phyloP scores from a whole-genome alignment of 1,140 invertebrate genomes.

The Zaprionus ghesquierei region DNA sequence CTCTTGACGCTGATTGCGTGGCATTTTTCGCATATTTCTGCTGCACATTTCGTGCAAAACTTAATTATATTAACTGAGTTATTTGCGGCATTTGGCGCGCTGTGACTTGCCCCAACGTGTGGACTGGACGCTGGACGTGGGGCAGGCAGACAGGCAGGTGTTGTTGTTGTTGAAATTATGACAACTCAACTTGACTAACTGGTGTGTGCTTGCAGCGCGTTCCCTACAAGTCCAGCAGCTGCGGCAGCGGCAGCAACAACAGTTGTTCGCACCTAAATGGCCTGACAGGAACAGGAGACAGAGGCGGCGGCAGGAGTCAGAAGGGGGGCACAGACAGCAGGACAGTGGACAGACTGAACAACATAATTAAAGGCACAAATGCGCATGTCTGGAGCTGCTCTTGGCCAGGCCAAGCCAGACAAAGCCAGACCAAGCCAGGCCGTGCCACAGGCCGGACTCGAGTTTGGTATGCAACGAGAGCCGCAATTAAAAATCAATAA shows the following conservation, averaged over 20 bases:
- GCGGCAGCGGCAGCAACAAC: neutral
- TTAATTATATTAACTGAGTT: slow-evolving; percentile 82
- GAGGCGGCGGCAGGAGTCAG: slow-evolving; percentile 4
- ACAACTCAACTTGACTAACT: slow-evolving; percentile 80
- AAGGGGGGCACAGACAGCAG: neutral
- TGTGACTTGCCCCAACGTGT: slow-evolving; percentile 31
- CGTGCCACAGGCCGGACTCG: no score
- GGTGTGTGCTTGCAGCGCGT: slow-evolving; percentile 50
- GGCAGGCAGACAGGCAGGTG: slow-evolving; percentile 17
- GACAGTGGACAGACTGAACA: slow-evolving; percentile 45
- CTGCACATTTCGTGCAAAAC: slow-evolving; percentile 80
- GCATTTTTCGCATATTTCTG: slow-evolving; percentile 77
- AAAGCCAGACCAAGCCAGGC: no score
- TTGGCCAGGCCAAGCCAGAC: slow-evolving; percentile 10
- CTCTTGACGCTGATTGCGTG: slow-evolving; percentile 63
- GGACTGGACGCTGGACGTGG: slow-evolving; percentile 23
- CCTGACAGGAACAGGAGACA: slow-evolving; percentile 16
- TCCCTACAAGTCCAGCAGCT: slow-evolving; percentile 46
- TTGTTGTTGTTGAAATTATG: slow-evolving; percentile 68
- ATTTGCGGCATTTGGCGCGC: slow-evolving; percentile 80
- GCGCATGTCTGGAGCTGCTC: slow-evolving; percentile 47
- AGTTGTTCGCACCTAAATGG: slow-evolving; percentile 66
- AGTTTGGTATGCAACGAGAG: slow-evolving; percentile 76
- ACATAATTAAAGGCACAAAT: slow-evolving; percentile 80
- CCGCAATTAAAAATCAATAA: slow-evolving; percentile 81